Base-by-base conservation (phyloP, 2,797 vertebrate genomes). In the Cygnus olor region DNA sequence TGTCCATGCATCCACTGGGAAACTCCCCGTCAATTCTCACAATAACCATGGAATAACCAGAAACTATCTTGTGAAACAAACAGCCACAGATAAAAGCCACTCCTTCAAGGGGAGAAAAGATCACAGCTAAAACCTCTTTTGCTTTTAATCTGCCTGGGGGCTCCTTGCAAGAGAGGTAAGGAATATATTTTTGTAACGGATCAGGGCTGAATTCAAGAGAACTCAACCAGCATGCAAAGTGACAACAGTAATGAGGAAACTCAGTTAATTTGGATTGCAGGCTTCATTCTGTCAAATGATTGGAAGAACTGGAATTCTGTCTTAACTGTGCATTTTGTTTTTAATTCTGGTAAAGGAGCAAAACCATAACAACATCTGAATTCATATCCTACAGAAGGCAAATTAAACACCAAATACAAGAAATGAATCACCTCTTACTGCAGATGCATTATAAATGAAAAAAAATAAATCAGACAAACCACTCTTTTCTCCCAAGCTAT, bases 181-280 rank as follows among this genome's bases (percentile, higher is more conserved):
- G 77, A n/a, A 85, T 85, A 45, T 45, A n/a, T 61, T 89, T 85
- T 73, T 70, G 38, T 65, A 57, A 51, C 28, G 42, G 82, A 85
- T 90, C 83, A 61, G 71, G 61, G 71, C 76, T 91, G 88, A 88
- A 80, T 58, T 73, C 42, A 51, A 27, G 89, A 95, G 53, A 71
- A n/a, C 89, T 89, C 84, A 93, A 80, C 38, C 81, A 85, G 81
- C 44, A 53, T 56, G 53, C 17, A 70, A 82, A 84, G 65, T 85
- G 88, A 89, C 91, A 91, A 45, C 73, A 79, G 90, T 82, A 95
- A 95, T 58, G 92, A 92, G 81, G 74, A 86, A 89, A 70, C 89
- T 83, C 92, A 84, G 90, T 83, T 95, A 92, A 94, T 95, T 94
- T 94, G 92, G 90, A 90, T 93, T 70, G 54, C 57, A 90, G 53